Base-by-base conservation (phyloP, 2,888 invertebrate species). In the Melieria omissa region DNA sequence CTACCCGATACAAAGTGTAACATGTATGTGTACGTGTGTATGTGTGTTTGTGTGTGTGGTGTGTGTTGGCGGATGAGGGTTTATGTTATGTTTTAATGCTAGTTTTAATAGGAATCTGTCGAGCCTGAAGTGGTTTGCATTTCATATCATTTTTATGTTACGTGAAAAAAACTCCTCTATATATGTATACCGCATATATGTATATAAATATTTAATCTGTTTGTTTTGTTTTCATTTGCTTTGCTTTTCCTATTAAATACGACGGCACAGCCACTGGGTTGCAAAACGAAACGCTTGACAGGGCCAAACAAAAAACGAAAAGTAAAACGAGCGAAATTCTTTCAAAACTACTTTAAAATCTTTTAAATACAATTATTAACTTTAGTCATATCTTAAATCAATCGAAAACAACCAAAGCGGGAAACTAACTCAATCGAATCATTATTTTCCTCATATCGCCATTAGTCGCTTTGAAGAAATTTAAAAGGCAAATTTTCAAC, bases 121-220 rank as follows among this genome's bases (percentile, higher is more conserved):
- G 77, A 78, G 77, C 78, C 78, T 78, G 77, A 77, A 78, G 68
- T 78, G 73, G 76, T 78, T 77, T 78, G 75, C 75, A 73, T 77
- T 77, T 73, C 71, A 70, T 74, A 72, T 68, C 70, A 63, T 71
- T 57, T 72, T 62, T 60, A 54, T 62, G 62, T 55, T 66, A 49
- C 45, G 61, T 70, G 5, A 61, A 41, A 61, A 42, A 41, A 8
- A 29, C 45, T 66, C 54, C 57, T 60, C 65, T 63, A 67, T 66
- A 44, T 66, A 46, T 54, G 45, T 58, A 55, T 41, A 29, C 54
- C 55, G 1, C 62, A 64, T 52, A 45, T n/a, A 52, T 45, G 41
- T 49, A 52, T 7, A 61, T 42, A 62, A 61, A 58, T 12, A 42
- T 57, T 55, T 42, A 52, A 29, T 65, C 54, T 29, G 16, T 61